phyloP scores from a whole-genome alignment of 1,140 invertebrate species.

The Papilio polyxenes region DNA sequence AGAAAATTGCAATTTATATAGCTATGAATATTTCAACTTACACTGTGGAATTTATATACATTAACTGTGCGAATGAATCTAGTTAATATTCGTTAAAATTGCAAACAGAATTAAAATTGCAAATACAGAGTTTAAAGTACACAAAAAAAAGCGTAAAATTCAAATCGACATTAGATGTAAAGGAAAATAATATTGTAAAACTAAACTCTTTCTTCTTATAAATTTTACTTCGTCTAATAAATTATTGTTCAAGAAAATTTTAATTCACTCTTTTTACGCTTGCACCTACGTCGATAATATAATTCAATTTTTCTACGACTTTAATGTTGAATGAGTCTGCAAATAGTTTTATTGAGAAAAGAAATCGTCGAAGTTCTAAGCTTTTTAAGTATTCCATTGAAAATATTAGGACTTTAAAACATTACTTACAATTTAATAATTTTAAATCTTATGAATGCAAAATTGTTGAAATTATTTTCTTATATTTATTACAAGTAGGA shows the following conservation, averaged over 20 bases:
- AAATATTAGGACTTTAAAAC: neutral
- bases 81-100: neutral
- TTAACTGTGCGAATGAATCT: neutral
- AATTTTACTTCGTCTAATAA: neutral
- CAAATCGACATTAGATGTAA: neutral
- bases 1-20: constrained; percentile 26
- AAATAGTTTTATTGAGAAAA: neutral
- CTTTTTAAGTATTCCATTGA: neutral
- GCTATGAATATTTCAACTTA: constrained; percentile 24
- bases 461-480: neutral
- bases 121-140: neutral
- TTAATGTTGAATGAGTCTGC: neutral
- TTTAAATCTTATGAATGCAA: neutral
- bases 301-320: constrained; percentile 13
- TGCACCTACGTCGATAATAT: neutral
- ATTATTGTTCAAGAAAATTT: neutral
- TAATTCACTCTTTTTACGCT: neutral
- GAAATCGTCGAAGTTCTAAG: neutral
- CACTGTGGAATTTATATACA: constrained; percentile 20
- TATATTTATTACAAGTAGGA: neutral
- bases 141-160: neutral
- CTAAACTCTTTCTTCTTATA: neutral
- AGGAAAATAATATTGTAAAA: neutral
- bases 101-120: too few relatives aligned
- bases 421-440: neutral